Evolutionary conservation across 2,113 vertebrate species (phyloP), one percentile per base, ranked within the genome.

Genomic region (Ascaphus truei): DNA sequence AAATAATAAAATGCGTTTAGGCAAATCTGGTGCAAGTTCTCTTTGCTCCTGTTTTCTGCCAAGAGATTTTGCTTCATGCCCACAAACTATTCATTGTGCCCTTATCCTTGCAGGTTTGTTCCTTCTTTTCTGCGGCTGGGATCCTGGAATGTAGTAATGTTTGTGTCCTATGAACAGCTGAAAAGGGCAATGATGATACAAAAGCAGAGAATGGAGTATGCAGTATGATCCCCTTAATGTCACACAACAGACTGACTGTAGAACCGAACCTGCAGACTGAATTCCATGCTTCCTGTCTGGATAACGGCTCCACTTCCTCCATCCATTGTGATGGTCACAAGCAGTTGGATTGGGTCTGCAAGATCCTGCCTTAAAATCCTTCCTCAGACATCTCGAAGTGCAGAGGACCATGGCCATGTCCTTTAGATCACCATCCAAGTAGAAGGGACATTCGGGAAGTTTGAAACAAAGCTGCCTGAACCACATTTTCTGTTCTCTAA

Each of bases 81-180:
- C n/a, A n/a, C n/a, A n/a, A n/a, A n/a, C n/a, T n/a, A n/a, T n/a
- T n/a, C n/a, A n/a, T n/a, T n/a, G 1, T 58, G 26, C 58, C 39
- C 16, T 34, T 18, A 18, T 33, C 4, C 16, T 57, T 57, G 18
- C 31, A 92, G 89, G 51, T 92, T 92, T 77, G 86, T 88, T 79
- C 91, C 89, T 4, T 92, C 88, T 2, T 92, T 92, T 76, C 74
- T 92, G 47, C 85, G 90, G 34, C 84, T 92, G 72, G 91, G 90
- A 51, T 92, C 91, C 57, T 92, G 91, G 90, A 92, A 92, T 3
- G 84, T 92, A 56, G 85, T 90, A 73, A 90, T 92, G 90, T 92
- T 92, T 18, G 87, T 92, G 11, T 88, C 88, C 1, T 92, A 90
- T 3, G 88, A 92, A 77, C 96, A 98, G 76, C 86, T 99, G 71